Evolutionary conservation across 1,140 invertebrate genomes (phyloP).

Genomic region (Mercenaria mercenaria): DNA sequence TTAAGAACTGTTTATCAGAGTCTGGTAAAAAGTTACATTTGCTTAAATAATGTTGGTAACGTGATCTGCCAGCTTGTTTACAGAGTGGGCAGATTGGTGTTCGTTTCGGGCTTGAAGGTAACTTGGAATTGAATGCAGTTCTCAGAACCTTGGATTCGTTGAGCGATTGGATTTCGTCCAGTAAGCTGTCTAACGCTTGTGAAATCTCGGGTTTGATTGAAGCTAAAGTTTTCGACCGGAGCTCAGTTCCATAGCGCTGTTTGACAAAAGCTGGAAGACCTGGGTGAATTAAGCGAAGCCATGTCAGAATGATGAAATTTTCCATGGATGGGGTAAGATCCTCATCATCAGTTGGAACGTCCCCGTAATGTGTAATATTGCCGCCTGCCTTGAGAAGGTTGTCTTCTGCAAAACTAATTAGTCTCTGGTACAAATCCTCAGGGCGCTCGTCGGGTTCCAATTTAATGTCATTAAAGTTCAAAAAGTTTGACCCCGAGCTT

Average conservation of each 20-base stretch:
- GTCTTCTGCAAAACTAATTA: conserved; percentile 68
- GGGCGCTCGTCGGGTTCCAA: conserved; percentile 62
- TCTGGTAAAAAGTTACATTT: conserved; percentile 59
- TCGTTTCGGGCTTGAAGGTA: background rate
- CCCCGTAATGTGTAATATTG: conserved; percentile 62
- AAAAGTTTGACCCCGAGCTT: conserved; percentile 68
- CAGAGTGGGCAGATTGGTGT: conserved; percentile 49
- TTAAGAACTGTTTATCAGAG: conserved; percentile 31
- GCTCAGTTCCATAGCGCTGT: conserved; percentile 68
- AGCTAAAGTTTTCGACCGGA: conserved; percentile 66
- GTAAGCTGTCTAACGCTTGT: conserved; percentile 50
- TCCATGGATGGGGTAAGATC: conserved; percentile 64
- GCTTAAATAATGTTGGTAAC: conserved; percentile 58
- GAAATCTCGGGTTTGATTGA: conserved; percentile 76
- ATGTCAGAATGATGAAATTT: conserved; percentile 67
- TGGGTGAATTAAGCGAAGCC: conserved; percentile 18
- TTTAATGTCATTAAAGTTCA: conserved; percentile 66
- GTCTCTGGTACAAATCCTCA: conserved; percentile 70
- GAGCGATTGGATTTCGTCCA: conserved; percentile 58
- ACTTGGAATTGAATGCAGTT: background rate
- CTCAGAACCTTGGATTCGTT: background rate
- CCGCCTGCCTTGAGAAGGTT: conserved; percentile 55
- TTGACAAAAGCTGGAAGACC: conserved; percentile 43
- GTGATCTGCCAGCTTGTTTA: conserved; percentile 43
- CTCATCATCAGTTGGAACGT: conserved; percentile 56